Evolutionary conservation across 2,797 vertebrate genomes (phyloP).

Genomic region (Natrix natrix): DNA sequence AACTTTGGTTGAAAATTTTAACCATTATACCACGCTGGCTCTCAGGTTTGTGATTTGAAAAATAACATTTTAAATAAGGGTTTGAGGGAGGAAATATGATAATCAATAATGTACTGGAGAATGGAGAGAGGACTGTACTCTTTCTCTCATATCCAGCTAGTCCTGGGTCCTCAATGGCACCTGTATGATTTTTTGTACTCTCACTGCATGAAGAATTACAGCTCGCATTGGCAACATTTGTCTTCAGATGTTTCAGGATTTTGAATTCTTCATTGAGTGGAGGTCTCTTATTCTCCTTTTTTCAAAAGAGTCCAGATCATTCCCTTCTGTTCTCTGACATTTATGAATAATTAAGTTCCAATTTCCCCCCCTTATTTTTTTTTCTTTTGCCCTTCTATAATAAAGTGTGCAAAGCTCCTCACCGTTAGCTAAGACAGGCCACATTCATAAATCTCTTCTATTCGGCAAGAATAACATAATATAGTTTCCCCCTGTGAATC

Average conservation of each 20-base stretch:
- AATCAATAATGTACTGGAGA: neutral
- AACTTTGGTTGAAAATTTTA: neutral
- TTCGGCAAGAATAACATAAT: conserved; percentile 23
- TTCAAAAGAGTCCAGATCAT: conserved; percentile 22
- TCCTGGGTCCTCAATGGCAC: neutral
- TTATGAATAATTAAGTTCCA: conserved; percentile 64
- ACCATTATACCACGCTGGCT: neutral
- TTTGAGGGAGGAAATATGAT: neutral
- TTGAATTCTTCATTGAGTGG: conserved; percentile 13
- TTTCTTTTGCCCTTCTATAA: conserved; percentile 43
- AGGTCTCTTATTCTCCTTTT: conserved; percentile 29
- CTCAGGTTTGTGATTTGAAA: neutral
- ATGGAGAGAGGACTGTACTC: neutral
- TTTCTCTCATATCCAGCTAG: neutral
- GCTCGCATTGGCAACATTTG: neutral
- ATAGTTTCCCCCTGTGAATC: conserved; percentile 11
- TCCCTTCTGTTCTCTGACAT: conserved; percentile 59
- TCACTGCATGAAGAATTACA: conserved; percentile 4
- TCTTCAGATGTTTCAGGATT: conserved; percentile 20
- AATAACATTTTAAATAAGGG: neutral
- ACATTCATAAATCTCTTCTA: conserved; percentile 25
- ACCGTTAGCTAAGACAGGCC: conserved; percentile 8
- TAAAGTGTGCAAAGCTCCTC: conserved; percentile 8
- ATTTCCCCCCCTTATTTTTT: conserved; percentile 3
- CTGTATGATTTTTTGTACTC: neutral